Base-by-base conservation (phyloP, 2,113 vertebrate species). In the Maccullochella peelii region DNA sequence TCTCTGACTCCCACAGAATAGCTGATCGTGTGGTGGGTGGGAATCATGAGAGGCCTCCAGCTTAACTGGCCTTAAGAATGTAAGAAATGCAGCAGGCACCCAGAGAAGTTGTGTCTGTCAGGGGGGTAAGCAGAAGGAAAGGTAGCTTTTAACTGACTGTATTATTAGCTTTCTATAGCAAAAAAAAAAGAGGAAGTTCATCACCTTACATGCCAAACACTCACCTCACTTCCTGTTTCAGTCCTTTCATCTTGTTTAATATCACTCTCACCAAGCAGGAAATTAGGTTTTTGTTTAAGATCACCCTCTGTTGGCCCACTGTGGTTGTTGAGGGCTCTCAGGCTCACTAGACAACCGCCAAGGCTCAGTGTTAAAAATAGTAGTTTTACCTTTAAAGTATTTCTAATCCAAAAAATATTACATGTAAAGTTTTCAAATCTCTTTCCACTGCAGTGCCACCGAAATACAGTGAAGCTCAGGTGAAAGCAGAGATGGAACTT, bases 221-320 rank as follows among this genome's bases (percentile, higher is more conserved):
- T 87, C 77, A 82, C 91, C 86, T 84, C 57, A 67, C 92, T 90
- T 91, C 88, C 89, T 81, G 71, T 84, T 85, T 20, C 67, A 50
- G 65, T 44, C 54, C 52, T 88, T 74, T 92, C 81, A 92, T 91
- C 83, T 81, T 40, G 71, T 87, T 84, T 89, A 87, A 87, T 82
- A 85, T 81, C 82, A 40, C 71, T 85, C 82, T 84, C 12, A 4
- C 54, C 65, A 12, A 21, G 65, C 85, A 91, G 92, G 90, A 94
- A 92, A 92, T 92, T 21, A 73, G 79, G 8, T 79, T 92, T 92
- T 82, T 78, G 79, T 90, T 79, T 69, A 70, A 83, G 73, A 71
- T 80, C 70, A 69, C 62, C 66, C 69, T 52, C 42, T 74, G 55
- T 59, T 65, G 33, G 58, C 79, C 44, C 44, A 5, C 23, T 61